Evolutionary conservation across 30 jellyfish, hydroid and myxozoan species (phyloP), one percentile per base, ranked within the genome.

Genomic region (Phacellophora camtschatica): DNA sequence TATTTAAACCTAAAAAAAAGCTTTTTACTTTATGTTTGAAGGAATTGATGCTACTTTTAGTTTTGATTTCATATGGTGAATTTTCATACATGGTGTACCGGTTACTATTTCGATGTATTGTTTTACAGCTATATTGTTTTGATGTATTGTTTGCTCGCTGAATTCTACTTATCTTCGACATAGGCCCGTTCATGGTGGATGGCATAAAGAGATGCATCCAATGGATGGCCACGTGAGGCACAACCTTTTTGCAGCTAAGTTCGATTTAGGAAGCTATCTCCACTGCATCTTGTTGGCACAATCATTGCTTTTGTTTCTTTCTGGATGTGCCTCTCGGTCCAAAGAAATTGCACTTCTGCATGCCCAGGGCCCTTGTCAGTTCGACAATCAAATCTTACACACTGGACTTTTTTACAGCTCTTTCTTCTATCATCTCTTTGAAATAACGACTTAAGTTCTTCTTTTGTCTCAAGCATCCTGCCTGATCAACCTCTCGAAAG

Each of bases 211-310:
- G 31, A 58, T 34, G 15, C 24, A 59, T 63, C n/a, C n/a, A n/a
- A n/a, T n/a, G n/a, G n/a, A n/a, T n/a, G n/a, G n/a, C 41, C 80
- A 29, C 63, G 19, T 4, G 80, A 66, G 5, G 80, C 50, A 46
- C 42, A 5, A 18, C 41, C 53, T 5, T 39, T 39, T 39, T 39
- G 53, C 53, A 39, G 53, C 53, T 39, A 7, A 39, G 53, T 39
- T 39, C 53, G 53, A 39, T 39, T 39, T 39, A 39, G 53, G 53
- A 39, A 39, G 53, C 53, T 39, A 39, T 39, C 53, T 13, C 53
- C 53, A 39, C 53, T 39, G 53, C 53, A 39, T 39, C 53, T 39
- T 39, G 53, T 39, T 13, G 53, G 7, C 7, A 39, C 53, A 13
- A 39, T 39, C 13, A 13, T 39, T 39, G 53, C 30, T 12, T n/a